A percentile compares a stretch with the other conserved stretches of the same genome.
phyloP scores from a whole-genome alignment of 1,140 invertebrate species.

The Drosophila melanica region DNA sequence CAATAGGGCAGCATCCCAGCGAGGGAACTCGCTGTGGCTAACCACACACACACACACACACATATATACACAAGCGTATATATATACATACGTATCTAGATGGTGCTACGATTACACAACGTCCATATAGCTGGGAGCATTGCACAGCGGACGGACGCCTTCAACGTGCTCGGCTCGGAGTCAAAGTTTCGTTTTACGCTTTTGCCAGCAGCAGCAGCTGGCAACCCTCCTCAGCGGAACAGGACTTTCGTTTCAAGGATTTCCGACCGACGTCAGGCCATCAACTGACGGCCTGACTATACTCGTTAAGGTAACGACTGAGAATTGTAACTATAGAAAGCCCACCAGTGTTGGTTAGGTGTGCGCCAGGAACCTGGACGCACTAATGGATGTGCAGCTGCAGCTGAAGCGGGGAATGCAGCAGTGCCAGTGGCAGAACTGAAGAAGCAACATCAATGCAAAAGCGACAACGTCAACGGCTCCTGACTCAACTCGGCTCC shows the following conservation, averaged over 20 bases:
- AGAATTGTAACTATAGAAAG: conserved; percentile 56
- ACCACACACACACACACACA: conserved; percentile 17
- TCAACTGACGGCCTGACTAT: conserved; percentile 56
- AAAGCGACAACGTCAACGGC: conserved; percentile 33
- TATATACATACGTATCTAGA: conserved; percentile 13
- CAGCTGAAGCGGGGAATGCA: background rate
- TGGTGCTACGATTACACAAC: conserved; percentile 64
- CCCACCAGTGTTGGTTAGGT: conserved; percentile 70
- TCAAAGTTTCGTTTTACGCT: conserved; percentile 71
- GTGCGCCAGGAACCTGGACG: conserved; percentile 5
- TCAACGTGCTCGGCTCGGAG: conserved; percentile 51
- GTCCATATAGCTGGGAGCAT: conserved; percentile 61
- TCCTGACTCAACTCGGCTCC: conserved; percentile 12
- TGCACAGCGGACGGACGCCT: conserved; percentile 54
- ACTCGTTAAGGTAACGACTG: conserved; percentile 34
- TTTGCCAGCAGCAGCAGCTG: conserved; percentile 21
- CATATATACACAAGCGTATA: conserved; percentile 17
- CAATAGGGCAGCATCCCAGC: conserved; percentile 51
- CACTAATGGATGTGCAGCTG: background rate
- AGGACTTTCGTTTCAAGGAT: conserved; percentile 79
- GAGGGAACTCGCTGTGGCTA: conserved; percentile 43
- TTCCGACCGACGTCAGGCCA: conserved; percentile 73
- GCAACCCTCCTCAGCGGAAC: conserved; percentile 52
- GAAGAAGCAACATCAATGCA: conserved; percentile 73
- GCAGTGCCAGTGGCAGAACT: conserved; percentile 17